Base-by-base conservation (phyloP, 1,140 invertebrate genomes). In the Trachymyrmex septentrionalis region DNA sequence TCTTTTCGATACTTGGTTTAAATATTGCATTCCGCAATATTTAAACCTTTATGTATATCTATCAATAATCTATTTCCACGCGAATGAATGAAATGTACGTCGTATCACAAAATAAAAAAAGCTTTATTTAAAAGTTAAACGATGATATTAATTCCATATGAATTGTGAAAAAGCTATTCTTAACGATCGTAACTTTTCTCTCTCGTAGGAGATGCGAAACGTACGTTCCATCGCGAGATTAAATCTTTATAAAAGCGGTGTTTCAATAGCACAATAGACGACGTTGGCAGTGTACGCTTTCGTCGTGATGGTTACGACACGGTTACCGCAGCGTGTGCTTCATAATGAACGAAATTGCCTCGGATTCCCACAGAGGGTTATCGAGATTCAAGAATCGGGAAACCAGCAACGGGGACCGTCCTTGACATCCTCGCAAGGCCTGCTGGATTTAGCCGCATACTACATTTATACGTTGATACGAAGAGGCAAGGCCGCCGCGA, bases 341-440 rank as follows among this genome's bases (percentile, higher is more conserved):
- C 57, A 63, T 61, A 82, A 73, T 85, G 24, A 69, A 75, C 72
- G 59, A 88, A 66, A 88, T 72, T 7, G 38, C 12, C 0, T 30
- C 21, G 48, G 57, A 44, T 81, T 59, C 44, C 64, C 86, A 30
- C 57, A 16, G 34, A 21, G 24, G 63, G 30, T 38, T 66, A 86
- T 77, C 81, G 48, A 85, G 80, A 77, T 75, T 48, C 50, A 30
- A 44, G 78, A 53, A 61, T 19, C 14, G 19, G 27, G 50, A 50
- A 34, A 19, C 55, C 2, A 44, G 50, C 27, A n/a, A 0, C 30
- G 38, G 63, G 6, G 55, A 57, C 19, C 55, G 48, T 50, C 88
- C 87, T 87, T 89, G 87, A 88, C 87, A 88, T 27, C 80, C 38
- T 73, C 76, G 53, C 66, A 27, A 67, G 53, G 59, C 64, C 77